A percentile compares a stretch with the other conserved stretches of the same genome.
These are phyloP conservation scores for Rallus limicola DNA, from an alignment of 2,113 vertebrate genomes.

Conservation along the genomic window DNA sequence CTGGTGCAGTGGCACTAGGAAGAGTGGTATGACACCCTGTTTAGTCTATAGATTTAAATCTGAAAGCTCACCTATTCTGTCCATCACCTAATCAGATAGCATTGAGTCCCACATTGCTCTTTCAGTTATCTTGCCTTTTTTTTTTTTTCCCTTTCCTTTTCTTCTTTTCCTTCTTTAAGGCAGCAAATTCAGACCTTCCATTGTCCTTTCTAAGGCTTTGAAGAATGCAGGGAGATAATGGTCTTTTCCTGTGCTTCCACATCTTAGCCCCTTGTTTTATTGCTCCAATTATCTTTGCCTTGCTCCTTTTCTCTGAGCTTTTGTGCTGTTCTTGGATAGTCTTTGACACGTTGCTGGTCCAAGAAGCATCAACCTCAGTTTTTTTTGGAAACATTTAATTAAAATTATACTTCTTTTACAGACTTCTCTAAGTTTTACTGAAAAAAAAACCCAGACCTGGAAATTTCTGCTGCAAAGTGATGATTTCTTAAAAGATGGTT, in stretches of 20 bases:
- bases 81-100: not conserved
- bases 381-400: not conserved
- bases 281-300: not conserved
- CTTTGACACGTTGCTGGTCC: not conserved
- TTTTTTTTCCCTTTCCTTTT: not conserved
- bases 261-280: not conserved
- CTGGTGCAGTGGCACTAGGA: not conserved
- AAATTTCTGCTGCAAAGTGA: not conserved
- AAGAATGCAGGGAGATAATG: not conserved
- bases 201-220: not conserved
- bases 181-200: not conserved
- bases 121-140: not conserved
- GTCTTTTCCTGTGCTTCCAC: not conserved
- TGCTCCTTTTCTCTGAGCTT: not conserved
- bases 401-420: not conserved
- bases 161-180: not conserved
- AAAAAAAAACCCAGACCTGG: not conserved
- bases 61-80: not conserved
- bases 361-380: not conserved
- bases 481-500: not conserved
- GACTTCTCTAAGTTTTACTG: not conserved
- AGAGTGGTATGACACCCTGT: not conserved
- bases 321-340: not conserved
- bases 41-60: not conserved
- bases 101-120: not conserved